These are phyloP conservation scores for Moxostoma hubbsi DNA, from an alignment of 2,797 vertebrate species.

Conservation along the genomic window DNA sequence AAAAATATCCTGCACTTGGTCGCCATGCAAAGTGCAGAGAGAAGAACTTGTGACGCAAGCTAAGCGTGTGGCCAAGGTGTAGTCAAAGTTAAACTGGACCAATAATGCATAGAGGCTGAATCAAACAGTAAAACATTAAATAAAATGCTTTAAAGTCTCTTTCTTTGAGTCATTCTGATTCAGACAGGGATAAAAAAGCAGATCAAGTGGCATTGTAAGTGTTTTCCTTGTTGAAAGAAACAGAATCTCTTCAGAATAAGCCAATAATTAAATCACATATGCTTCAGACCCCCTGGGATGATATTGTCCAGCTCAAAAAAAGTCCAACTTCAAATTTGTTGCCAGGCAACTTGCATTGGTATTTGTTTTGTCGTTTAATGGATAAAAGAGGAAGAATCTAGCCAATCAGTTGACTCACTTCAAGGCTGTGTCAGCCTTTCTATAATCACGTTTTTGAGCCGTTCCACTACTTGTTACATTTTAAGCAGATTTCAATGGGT, in stretches of 20 bases:
- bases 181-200: too few species aligned
- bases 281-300: conserved; percentile 28
- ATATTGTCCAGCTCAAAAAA: conserved; percentile 15
- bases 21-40: not conserved
- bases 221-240: conserved; percentile 20
- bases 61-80: too few species aligned
- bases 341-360: conserved; percentile 49
- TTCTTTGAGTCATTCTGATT: not conserved
- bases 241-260: conserved; percentile 36
- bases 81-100: not conserved
- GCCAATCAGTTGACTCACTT: not conserved
- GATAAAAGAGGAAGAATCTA: conserved; percentile 15
- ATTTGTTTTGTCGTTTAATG: conserved; percentile 23
- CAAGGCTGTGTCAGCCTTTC: too few species aligned
- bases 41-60: not conserved
- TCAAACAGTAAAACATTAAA: not conserved
- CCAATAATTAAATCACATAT: conserved; percentile 55
- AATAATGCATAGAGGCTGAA: not conserved
- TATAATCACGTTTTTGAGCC: too few species aligned
- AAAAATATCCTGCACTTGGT: not conserved
- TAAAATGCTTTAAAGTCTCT: conserved; percentile 2
- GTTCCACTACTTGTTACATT: not conserved
- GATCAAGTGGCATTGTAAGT: not conserved
- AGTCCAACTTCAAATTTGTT: conserved; percentile 43
- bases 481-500: too few species aligned